A percentile compares a stretch with the other conserved stretches of the same genome.
Evolutionary conservation across 2,888 invertebrate genomes (phyloP).

Genomic region (Aporophyla lueneburgensis): DNA sequence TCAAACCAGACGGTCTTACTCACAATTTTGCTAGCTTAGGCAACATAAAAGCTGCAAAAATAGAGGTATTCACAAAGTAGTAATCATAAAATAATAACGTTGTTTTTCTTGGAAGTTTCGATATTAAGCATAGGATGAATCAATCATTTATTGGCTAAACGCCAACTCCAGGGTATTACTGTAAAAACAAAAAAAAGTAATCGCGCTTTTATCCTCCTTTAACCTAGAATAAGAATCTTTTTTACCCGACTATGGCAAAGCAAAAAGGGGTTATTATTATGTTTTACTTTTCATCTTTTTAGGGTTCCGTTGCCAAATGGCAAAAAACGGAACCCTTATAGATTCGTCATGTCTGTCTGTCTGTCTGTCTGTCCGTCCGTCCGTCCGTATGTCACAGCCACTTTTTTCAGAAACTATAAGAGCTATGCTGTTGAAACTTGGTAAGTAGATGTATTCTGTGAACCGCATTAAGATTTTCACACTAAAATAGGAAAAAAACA

Average conservation of each 20-base stretch:
- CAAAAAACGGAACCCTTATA: no score
- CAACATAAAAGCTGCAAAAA: conserved; percentile 12
- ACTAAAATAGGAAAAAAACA: no score
- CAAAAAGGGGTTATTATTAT: neutral
- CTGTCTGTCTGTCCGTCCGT: no score
- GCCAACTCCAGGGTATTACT: conserved; percentile 42
- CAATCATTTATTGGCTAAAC: conserved; percentile 53
- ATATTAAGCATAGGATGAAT: conserved; percentile 32
- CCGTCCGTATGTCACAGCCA: no score
- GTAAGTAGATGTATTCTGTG: no score
- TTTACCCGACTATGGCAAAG: neutral
- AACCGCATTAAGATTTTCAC: no score
- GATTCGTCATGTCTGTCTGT: no score
- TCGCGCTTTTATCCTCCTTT: neutral
- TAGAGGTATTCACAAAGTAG: conserved; percentile 3
- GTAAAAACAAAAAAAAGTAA: conserved; percentile 29
- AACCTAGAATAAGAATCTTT: neutral
- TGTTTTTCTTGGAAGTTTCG: conserved; percentile 25
- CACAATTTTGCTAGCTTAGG: conserved; percentile 5
- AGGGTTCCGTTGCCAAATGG: no score
- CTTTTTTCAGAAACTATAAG: no score
- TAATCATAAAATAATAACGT: neutral
- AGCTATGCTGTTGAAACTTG: no score
- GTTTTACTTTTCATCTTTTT: neutral
- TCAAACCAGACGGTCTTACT: conserved; percentile 49